These are phyloP conservation scores for Centropus bengalensis DNA, from an alignment of 2,113 vertebrate genomes.

Conservation along the genomic window DNA sequence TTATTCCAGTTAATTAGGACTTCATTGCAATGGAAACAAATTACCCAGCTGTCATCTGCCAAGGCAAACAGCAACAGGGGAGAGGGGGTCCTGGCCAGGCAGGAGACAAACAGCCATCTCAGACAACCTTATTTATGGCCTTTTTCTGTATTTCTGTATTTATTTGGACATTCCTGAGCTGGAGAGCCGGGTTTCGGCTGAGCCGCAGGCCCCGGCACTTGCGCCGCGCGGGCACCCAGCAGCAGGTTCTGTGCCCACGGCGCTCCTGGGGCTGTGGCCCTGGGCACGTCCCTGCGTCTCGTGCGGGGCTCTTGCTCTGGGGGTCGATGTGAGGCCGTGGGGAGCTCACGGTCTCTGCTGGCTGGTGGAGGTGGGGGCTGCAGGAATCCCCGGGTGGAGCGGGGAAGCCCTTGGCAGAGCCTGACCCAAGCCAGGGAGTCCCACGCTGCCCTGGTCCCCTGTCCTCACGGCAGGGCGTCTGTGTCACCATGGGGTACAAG, in stretches of 20 bases:
- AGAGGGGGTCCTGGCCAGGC: conserved; percentile 53
- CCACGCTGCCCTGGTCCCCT: neutral
- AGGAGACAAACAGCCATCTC: conserved; percentile 64
- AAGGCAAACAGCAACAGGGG: conserved; percentile 69
- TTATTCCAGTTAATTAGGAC: conserved; percentile 80
- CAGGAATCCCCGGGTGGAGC: accelerated
- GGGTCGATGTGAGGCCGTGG: neutral
- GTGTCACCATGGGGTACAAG: accelerated
- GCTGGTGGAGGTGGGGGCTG: accelerated
- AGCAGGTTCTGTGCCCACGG: neutral
- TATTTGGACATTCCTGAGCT: conserved; percentile 67
- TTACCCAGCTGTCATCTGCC: conserved; percentile 72
- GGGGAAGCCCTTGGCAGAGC: neutral
- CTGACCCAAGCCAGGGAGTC: neutral
- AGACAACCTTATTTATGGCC: conserved; percentile 68
- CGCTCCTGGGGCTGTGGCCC: neutral
- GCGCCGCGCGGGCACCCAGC: neutral
- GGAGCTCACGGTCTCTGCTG: accelerated
- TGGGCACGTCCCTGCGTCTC: accelerated
- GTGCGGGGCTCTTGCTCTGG: neutral
- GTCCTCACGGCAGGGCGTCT: accelerated
- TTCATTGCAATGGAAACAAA: conserved; percentile 80
- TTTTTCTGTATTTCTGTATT: conserved; percentile 68
- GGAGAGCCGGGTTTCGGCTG: conserved; percentile 19
- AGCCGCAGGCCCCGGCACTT: neutral